A percentile compares a stretch with the other conserved stretches of the same genome.
Conservation (phyloP, 2,797 vertebrate genomes). For the Falco cherrug region DNA sequence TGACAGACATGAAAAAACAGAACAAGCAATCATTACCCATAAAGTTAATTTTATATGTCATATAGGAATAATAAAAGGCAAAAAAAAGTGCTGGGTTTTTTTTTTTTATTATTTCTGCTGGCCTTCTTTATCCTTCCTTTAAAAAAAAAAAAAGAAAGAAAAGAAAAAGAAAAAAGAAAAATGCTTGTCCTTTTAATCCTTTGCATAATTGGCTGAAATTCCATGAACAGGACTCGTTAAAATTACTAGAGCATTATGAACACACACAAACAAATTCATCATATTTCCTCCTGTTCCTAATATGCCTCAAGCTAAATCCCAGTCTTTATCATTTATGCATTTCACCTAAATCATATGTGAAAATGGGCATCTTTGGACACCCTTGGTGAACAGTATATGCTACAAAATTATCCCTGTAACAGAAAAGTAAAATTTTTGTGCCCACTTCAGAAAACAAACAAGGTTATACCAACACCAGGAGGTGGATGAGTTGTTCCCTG, state of each 20-base stretch:
- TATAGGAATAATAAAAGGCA: neutral
- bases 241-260: neutral
- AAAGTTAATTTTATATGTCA: neutral
- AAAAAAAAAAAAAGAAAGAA: too few species aligned
- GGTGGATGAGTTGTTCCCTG: neutral
- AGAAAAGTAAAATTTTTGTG: neutral
- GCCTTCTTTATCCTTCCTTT: neutral
- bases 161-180: neutral
- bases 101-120: neutral
- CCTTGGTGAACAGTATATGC: neutral
- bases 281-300: neutral
- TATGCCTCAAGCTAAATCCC: neutral
- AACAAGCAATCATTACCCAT: neutral
- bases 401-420: neutral
- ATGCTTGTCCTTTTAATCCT: neutral
- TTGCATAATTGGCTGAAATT: neutral
- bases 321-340: neutral
- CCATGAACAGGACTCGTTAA: neutral
- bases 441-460: neutral
- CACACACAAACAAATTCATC: fast-evolving
- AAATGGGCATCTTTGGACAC: neutral
- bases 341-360: neutral
- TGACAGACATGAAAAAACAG: neutral
- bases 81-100: neutral
- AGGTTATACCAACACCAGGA: neutral